Evolutionary conservation across 2,113 vertebrate species (phyloP).

Genomic region (Caranx melampygus): DNA sequence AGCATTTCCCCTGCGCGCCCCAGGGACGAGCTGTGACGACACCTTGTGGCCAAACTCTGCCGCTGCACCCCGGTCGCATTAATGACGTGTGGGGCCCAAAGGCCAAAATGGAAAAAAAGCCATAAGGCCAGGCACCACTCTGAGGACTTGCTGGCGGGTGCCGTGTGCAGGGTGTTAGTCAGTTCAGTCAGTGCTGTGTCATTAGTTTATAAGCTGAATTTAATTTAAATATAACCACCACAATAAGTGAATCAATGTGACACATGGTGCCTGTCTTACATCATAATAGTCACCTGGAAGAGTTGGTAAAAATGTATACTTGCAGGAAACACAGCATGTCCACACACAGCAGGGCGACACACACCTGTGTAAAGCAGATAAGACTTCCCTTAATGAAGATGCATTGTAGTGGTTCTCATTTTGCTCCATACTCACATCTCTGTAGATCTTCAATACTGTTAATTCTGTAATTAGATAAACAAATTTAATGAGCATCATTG

Average conservation of each 20-base stretch:
- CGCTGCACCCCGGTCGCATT: slow-evolving; percentile 62
- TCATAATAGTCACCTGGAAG: neutral
- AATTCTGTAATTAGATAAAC: slow-evolving; percentile 29
- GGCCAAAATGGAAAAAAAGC: slow-evolving; percentile 29
- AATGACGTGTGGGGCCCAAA: slow-evolving; percentile 81
- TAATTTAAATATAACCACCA: neutral
- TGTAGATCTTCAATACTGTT: neutral
- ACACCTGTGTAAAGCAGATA: neutral
- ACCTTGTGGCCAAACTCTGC: slow-evolving; percentile 65
- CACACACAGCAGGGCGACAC: neutral
- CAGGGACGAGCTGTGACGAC: slow-evolving; percentile 84
- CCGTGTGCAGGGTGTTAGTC: slow-evolving; percentile 26
- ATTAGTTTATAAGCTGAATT: slow-evolving; percentile 8
- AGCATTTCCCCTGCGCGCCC: slow-evolving; percentile 80
- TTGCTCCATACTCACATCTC: neutral
- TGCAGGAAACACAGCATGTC: neutral
- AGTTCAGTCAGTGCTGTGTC: neutral
- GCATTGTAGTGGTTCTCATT: neutral
- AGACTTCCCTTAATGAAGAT: neutral
- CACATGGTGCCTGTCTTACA: neutral
- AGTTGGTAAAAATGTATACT: neutral
- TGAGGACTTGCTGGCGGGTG: slow-evolving; percentile 61
- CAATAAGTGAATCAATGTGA: neutral
- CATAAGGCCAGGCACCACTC: slow-evolving; percentile 74
- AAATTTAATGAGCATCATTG: slow-evolving; percentile 20